Conservation (phyloP, 1,140 invertebrate species). For the Eulimnadia texana region DNA sequence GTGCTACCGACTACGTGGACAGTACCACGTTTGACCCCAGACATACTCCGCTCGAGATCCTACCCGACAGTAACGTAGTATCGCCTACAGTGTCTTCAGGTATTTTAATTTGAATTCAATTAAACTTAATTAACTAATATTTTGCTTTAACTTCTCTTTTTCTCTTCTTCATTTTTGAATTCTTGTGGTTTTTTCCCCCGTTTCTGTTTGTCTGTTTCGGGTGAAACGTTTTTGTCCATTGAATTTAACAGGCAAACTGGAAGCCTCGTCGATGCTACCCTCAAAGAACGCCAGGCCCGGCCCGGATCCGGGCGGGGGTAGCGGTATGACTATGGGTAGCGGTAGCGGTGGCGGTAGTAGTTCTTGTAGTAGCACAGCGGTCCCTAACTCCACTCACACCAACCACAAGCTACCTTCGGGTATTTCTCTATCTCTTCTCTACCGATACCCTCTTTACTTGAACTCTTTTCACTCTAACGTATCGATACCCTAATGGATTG, state of each 20-base stretch:
- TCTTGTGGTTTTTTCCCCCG: not conserved
- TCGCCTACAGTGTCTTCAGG: conserved; percentile 39
- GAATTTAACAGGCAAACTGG: not conserved
- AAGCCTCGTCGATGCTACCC: not conserved
- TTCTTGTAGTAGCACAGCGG: too few species aligned
- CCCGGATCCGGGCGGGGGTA: conserved; percentile 8
- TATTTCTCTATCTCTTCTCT: not conserved
- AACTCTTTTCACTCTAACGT: not conserved
- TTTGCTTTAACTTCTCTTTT: not conserved
- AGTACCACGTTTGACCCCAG: conserved; percentile 62
- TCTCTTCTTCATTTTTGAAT: not conserved
- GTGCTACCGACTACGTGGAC: conserved; percentile 55
- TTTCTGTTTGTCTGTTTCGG: not conserved
- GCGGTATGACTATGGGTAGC: too few species aligned
- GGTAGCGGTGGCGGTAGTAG: not conserved
- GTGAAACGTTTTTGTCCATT: not conserved
- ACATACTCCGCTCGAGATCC: conserved; percentile 20
- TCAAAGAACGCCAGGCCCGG: conserved; percentile 4
- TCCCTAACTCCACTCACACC: not conserved
- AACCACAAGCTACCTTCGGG: not conserved
- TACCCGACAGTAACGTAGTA: conserved; percentile 24
- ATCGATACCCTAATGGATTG: not conserved
- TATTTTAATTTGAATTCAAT: conserved; percentile 23
- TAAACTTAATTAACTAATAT: not conserved
- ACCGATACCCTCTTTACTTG: not conserved